Percentiles rank a stretch among this genome's conserved stretches.
phyloP scores from a whole-genome alignment of 2,888 invertebrate species.

The Myopa tessellatipennis region DNA sequence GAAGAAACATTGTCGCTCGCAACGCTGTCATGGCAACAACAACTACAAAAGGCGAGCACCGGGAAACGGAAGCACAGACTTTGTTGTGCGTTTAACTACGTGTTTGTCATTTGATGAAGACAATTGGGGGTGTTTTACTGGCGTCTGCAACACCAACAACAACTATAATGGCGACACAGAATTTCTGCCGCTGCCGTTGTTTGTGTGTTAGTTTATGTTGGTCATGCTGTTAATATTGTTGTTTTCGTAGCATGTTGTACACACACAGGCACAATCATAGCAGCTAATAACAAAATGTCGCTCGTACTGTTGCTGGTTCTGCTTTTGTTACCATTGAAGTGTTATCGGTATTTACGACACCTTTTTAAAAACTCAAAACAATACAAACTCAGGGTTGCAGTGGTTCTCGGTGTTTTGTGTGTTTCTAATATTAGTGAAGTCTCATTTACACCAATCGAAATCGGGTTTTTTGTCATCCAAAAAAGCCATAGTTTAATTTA shows the following conservation, averaged over 20 bases:
- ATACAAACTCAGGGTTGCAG: too few relatives aligned
- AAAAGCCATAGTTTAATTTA: too few relatives aligned
- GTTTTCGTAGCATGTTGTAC: not conserved
- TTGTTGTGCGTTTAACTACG: conserved; percentile 31
- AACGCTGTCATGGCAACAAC: not conserved
- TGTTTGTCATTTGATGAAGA: conserved; percentile 30
- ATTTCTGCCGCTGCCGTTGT: not conserved
- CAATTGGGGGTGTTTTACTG: conserved; percentile 24
- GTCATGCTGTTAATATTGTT: not conserved
- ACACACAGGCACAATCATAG: too few relatives aligned
- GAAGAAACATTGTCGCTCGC: conserved; percentile 21
- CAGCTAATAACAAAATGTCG: too few relatives aligned
- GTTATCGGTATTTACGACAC: too few relatives aligned
- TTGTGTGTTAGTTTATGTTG: not conserved
- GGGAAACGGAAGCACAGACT: conserved; percentile 27
- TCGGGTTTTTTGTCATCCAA: too few relatives aligned
- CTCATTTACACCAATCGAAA: too few relatives aligned
- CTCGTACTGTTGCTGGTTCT: too few relatives aligned
- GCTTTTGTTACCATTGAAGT: too few relatives aligned
- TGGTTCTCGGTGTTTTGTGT: too few relatives aligned
- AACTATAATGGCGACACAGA: not conserved
- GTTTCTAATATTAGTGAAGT: too few relatives aligned
- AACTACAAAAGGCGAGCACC: conserved; percentile 9
- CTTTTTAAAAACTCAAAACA: too few relatives aligned
- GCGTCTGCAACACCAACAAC: conserved; percentile 12